Conservation (phyloP, 2,888 invertebrate genomes). For the Prosopocoilus inquinatus region DNA sequence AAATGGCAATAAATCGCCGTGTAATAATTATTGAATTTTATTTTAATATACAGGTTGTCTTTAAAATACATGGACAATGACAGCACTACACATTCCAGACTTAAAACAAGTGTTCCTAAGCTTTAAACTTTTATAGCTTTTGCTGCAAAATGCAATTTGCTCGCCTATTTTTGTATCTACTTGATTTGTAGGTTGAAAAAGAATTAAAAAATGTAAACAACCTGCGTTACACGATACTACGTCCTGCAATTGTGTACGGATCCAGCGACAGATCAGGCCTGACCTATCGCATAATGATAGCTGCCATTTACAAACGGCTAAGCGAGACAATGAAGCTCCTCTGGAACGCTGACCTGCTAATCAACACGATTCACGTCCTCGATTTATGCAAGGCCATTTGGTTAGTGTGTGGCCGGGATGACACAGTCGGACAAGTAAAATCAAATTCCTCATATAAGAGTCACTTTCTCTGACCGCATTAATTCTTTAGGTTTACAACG, state of each 20-base stretch:
- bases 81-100: too few relatives aligned
- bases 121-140: too few relatives aligned
- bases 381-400: conserved; percentile 84
- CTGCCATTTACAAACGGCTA: conserved; percentile 83
- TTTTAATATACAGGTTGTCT: too few relatives aligned
- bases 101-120: too few relatives aligned
- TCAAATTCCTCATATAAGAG: neutral
- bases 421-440: conserved; percentile 42
- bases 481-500: conserved; percentile 67
- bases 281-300: conserved; percentile 81
- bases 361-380: conserved; percentile 84
- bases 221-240: conserved; percentile 73
- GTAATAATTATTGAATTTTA: too few relatives aligned
- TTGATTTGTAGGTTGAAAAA: conserved; percentile 64
- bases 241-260: conserved; percentile 87
- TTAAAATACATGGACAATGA: too few relatives aligned
- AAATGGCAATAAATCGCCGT: too few relatives aligned
- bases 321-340: conserved; percentile 89
- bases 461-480: neutral
- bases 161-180: neutral
- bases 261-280: conserved; percentile 78
- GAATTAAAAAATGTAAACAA: conserved; percentile 67
- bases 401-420: conserved; percentile 56
- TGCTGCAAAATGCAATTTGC: too few relatives aligned
- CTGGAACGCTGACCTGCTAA: conserved; percentile 80